Base-by-base conservation (phyloP, 2,888 invertebrate genomes). In the Mesorhabditis spiculigera region DNA sequence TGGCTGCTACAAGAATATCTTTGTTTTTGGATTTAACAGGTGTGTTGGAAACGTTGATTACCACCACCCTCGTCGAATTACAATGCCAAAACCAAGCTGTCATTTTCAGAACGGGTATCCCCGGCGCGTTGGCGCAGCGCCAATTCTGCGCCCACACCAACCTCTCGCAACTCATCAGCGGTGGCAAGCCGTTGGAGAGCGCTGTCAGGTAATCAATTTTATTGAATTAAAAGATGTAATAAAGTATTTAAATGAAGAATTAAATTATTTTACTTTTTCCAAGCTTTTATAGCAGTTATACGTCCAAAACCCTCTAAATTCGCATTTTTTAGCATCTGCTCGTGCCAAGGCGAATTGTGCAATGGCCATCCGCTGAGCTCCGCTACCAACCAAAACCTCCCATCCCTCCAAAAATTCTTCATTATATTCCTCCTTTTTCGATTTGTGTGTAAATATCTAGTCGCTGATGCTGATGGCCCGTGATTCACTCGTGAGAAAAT, bases 21-120 rank as follows among this genome's bases (percentile, higher is more conserved):
- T 82, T 43, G 70, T 80, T 5, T 80, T 76, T 66, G 83, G 83
- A 43, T 83, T 83, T 71, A 83, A 83, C 71, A 8, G 81, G 79
- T 72, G 28, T 62, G 70, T 70, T 5, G 16, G 10, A 43, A 28
- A 62, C 13, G 13, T 50, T 41, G 45, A 8, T 67, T 28, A 50
- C 5, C 10, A 50, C 5, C 6, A 28, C 28, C 28, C 28, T 28
- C 28, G 28, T 28, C 28, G 28, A 28, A 28, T 28, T 28, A 28
- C 3, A 28, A 28, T 3, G 28, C 28, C 6, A 67, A 61, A 67
- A 58, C 5, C 45, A n/a, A 58, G 5, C 58, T 58, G n/a, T 61
- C 16, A n/a, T 41, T 16, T 16, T n/a, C n/a, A 63, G 8, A 65
- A 43, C 65, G 65, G 71, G 71, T 45, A 68, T 75, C n/a, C 73